These are phyloP conservation scores for Ceratoteleas bidentatus DNA, from an alignment of 1,140 invertebrate species.

Conservation along the genomic window DNA sequence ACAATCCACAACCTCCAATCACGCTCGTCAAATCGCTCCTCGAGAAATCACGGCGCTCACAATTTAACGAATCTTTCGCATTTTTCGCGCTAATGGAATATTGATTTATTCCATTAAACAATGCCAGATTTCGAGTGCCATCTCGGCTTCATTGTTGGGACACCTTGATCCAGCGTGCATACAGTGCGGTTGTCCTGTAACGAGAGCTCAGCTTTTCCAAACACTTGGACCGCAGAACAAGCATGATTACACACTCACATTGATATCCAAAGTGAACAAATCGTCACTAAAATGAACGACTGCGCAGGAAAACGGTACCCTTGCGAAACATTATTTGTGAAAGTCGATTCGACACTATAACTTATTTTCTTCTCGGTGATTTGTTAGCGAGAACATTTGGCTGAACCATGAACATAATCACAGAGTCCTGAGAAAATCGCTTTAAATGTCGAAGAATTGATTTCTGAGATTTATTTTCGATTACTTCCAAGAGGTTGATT, in stretches of 20 bases:
- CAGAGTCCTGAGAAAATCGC: no score
- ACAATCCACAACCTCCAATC: not conserved
- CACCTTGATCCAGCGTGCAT: constrained; percentile 58
- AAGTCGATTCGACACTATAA: no score
- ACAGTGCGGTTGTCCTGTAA: constrained; percentile 62
- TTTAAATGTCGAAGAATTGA: no score
- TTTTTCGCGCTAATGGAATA: constrained; percentile 42
- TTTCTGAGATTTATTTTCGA: no score
- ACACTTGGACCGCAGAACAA: constrained; percentile 61
- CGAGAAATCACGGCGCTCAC: not conserved
- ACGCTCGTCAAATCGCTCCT: not conserved
- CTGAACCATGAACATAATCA: not conserved
- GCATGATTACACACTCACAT: constrained; percentile 52
- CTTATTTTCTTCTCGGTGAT: no score
- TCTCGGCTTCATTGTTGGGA: constrained; percentile 52
- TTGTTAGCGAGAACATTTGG: no score
- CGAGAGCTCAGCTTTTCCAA: constrained; percentile 63
- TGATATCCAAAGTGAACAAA: constrained; percentile 48
- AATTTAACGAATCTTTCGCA: constrained; percentile 6
- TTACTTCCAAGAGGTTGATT: no score
- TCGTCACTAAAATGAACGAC: constrained; percentile 34
- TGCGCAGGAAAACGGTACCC: constrained; percentile 16
- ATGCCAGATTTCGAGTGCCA: constrained; percentile 53
- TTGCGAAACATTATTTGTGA: not conserved
- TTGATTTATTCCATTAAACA: constrained; percentile 49